Percentiles rank a stretch among this genome's conserved stretches.
Evolutionary conservation across 1,140 invertebrate species (phyloP).

Genomic region (Sinella curviseta): DNA sequence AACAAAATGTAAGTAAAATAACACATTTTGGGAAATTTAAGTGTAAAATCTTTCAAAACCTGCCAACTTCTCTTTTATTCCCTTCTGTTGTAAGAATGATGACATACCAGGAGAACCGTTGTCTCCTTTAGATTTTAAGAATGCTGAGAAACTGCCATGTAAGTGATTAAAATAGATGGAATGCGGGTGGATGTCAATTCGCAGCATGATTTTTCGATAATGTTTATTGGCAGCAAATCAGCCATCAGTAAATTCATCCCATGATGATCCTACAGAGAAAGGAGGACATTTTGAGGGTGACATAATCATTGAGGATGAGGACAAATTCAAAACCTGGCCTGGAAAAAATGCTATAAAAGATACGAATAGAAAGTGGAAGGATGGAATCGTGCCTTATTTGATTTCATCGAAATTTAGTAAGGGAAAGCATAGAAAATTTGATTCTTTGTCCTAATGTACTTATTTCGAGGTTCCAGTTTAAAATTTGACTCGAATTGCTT

Average conservation of each 20-base stretch:
- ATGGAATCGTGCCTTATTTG: conserved; percentile 54
- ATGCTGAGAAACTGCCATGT: conserved; percentile 49
- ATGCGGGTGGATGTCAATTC: not conserved
- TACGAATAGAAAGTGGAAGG: conserved; percentile 40
- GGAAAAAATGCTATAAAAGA: conserved; percentile 40
- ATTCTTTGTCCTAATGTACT: too few species aligned
- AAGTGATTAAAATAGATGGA: not conserved
- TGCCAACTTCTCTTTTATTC: too few species aligned
- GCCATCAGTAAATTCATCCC: not conserved
- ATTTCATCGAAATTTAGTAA: conserved; percentile 53
- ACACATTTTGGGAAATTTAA: too few species aligned
- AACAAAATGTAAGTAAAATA: too few species aligned
- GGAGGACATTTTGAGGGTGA: conserved; percentile 54
- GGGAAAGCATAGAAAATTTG: too few species aligned
- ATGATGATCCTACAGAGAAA: conserved; percentile 51
- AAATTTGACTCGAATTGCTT: not conserved
- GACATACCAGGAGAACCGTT: conserved; percentile 50
- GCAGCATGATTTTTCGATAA: not conserved
- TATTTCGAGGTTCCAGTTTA: too few species aligned
- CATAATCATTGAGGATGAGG: conserved; percentile 42
- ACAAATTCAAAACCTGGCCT: not conserved
- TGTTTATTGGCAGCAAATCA: not conserved
- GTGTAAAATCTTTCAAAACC: too few species aligned
- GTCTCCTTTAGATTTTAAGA: conserved; percentile 51
- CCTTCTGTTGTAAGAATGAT: too few species aligned